These are phyloP conservation scores for Drosophila mojavensis DNA, from an alignment of 1,140 invertebrate species.

Conservation along the genomic window DNA sequence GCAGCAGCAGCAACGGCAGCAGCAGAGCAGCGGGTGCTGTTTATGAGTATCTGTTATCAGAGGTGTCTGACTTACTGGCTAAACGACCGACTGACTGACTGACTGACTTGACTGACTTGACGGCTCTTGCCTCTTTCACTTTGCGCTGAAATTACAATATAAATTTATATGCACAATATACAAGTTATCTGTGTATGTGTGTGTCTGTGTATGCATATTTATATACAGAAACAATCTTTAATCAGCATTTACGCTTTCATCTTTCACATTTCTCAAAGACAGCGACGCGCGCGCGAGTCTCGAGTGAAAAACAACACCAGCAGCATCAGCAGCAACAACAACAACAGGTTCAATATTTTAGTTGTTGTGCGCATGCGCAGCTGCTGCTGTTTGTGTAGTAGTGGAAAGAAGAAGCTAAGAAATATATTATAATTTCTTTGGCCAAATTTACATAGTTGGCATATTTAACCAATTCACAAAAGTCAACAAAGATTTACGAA, in stretches of 20 bases:
- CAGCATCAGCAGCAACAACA: slow-evolving; percentile 42
- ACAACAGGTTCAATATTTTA: slow-evolving; percentile 24
- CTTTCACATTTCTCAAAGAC: slow-evolving; percentile 75
- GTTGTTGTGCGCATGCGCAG: slow-evolving; percentile 29
- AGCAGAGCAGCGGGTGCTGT: slow-evolving; percentile 43
- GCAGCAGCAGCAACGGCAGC: slow-evolving; percentile 7
- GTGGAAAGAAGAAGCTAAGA: background rate
- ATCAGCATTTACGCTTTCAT: slow-evolving; percentile 79
- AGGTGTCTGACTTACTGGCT: slow-evolving; percentile 59
- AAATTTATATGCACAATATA: slow-evolving; percentile 59
- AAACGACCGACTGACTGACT: slow-evolving; percentile 62
- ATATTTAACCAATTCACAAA: slow-evolving; percentile 44
- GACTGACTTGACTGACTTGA: slow-evolving; percentile 39
- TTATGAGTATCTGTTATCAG: slow-evolving; percentile 63
- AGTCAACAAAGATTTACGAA: slow-evolving; percentile 43
- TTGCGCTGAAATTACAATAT: slow-evolving; percentile 73
- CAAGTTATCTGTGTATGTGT: slow-evolving; percentile 10
- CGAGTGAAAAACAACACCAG: slow-evolving; percentile 59
- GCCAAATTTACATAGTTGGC: slow-evolving; percentile 67
- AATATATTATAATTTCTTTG: slow-evolving; percentile 68
- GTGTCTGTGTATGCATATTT: slow-evolving; percentile 33
- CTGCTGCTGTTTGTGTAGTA: slow-evolving; percentile 52
- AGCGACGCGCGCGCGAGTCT: slow-evolving; percentile 35
- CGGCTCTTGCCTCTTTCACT: slow-evolving; percentile 60
- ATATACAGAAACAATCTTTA: slow-evolving; percentile 74